Conservation (phyloP, 92 coral and sea anemone species). For the Palythoa grandis region DNA sequence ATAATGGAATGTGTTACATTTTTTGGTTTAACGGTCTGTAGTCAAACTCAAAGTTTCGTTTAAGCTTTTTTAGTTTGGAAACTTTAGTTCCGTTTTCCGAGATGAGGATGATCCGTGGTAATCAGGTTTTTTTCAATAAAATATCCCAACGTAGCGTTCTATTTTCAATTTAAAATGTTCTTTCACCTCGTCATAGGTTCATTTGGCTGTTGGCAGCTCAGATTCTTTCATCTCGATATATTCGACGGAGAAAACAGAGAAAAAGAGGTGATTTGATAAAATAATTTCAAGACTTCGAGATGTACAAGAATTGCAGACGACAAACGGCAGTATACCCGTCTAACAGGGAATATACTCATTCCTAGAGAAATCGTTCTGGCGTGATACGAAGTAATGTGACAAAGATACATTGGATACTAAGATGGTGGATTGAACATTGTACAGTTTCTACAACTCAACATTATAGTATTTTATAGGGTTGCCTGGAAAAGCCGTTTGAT, state of each 20-base stretch:
- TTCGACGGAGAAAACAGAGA: slow-evolving; percentile 95
- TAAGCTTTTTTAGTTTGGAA: no score
- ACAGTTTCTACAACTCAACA: not conserved
- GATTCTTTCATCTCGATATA: slow-evolving; percentile 94
- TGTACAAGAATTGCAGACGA: not conserved
- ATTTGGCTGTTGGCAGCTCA: slow-evolving; percentile 96
- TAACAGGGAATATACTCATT: not conserved
- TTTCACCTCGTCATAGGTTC: slow-evolving; percentile 59
- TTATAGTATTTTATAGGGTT: not conserved
- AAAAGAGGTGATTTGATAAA: slow-evolving; percentile 63
- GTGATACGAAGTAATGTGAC: not conserved
- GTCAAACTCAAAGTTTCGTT: no score
- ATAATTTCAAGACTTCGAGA: not conserved
- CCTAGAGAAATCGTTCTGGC: not conserved
- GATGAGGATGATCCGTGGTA: no score
- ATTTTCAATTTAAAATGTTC: not conserved
- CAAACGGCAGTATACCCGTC: not conserved
- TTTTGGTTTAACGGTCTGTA: no score
- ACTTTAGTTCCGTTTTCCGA: no score
- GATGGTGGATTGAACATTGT: not conserved
- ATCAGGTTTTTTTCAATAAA: no score
- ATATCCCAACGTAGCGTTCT: not conserved
- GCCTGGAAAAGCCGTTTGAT: not conserved
- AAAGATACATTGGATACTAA: not conserved
- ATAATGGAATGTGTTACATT: no score